Evolutionary conservation across 2,113 vertebrate species (phyloP).

Genomic region (Cheilinus undulatus): DNA sequence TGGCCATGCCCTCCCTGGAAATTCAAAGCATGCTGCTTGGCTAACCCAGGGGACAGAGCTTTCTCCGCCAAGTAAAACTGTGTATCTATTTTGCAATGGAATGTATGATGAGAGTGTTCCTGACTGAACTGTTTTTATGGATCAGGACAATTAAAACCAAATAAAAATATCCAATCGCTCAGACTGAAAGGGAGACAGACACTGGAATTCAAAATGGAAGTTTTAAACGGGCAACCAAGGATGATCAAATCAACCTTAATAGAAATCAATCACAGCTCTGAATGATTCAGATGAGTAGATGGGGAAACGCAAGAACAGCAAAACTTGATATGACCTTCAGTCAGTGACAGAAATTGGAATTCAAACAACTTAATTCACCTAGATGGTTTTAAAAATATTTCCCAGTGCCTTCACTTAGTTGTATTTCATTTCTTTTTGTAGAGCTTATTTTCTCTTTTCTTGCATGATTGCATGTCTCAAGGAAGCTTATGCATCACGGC

Average conservation of each 20-base stretch:
- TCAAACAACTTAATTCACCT: background rate
- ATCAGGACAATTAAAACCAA: background rate
- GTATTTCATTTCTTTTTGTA: background rate
- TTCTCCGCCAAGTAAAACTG: too few species aligned
- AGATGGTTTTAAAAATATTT: background rate
- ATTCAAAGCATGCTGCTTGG: too few species aligned
- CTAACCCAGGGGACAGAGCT: too few species aligned
- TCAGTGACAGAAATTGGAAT: background rate
- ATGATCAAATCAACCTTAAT: background rate
- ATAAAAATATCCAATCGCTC: background rate
- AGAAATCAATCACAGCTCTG: background rate
- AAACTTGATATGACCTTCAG: background rate
- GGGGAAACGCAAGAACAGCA: background rate
- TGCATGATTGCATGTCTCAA: background rate
- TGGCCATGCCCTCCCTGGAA: too few species aligned
- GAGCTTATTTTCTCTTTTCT: too few species aligned
- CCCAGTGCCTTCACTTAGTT: background rate
- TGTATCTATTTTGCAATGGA: too few species aligned
- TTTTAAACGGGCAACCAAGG: background rate
- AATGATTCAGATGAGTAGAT: background rate
- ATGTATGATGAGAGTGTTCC: too few species aligned
- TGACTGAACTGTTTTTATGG: background rate
- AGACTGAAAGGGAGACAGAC: background rate
- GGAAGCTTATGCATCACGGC: background rate
- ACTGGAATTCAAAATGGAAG: background rate